Evolutionary conservation across 2,888 invertebrate genomes (phyloP).

Genomic region (Folsomia candida): DNA sequence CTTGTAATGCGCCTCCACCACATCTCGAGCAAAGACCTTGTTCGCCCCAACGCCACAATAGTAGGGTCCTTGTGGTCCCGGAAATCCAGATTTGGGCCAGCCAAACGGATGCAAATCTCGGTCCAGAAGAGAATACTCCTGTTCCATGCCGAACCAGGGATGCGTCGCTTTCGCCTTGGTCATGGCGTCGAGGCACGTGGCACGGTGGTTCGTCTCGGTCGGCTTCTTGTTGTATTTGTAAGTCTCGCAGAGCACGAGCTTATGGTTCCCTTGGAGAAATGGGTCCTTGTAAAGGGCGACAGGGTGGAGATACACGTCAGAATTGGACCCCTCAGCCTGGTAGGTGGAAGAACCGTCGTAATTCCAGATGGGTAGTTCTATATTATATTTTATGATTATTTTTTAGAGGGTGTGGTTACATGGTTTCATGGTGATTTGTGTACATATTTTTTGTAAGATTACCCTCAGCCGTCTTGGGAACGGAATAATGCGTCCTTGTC

Average conservation of each 20-base stretch:
- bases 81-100: slow-evolving; percentile 91
- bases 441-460: background rate
- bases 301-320: slow-evolving; percentile 86
- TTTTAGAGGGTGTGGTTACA: no score
- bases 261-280: slow-evolving; percentile 85
- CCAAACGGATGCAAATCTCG: slow-evolving; percentile 83
- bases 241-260: slow-evolving; percentile 85
- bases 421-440: background rate
- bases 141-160: slow-evolving; percentile 92
- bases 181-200: slow-evolving; percentile 70
- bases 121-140: slow-evolving; percentile 85
- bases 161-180: slow-evolving; percentile 68
- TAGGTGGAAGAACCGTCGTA: slow-evolving; percentile 92
- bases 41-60: slow-evolving; percentile 60
- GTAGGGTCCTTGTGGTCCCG: slow-evolving; percentile 69
- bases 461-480: slow-evolving; percentile 68
- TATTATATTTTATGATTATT: background rate
- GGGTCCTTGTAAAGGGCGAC: slow-evolving; percentile 94
- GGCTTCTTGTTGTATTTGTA: slow-evolving; percentile 82
- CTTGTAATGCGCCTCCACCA: slow-evolving; percentile 60
- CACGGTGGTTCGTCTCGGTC: slow-evolving; percentile 73
- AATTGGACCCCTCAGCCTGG: slow-evolving; percentile 83
- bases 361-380: slow-evolving; percentile 77
- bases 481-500: slow-evolving; percentile 78
- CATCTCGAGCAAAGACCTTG: slow-evolving; percentile 59